Evolutionary conservation across 2,888 invertebrate species (phyloP).

Genomic region (Nemapogon koenigi): DNA sequence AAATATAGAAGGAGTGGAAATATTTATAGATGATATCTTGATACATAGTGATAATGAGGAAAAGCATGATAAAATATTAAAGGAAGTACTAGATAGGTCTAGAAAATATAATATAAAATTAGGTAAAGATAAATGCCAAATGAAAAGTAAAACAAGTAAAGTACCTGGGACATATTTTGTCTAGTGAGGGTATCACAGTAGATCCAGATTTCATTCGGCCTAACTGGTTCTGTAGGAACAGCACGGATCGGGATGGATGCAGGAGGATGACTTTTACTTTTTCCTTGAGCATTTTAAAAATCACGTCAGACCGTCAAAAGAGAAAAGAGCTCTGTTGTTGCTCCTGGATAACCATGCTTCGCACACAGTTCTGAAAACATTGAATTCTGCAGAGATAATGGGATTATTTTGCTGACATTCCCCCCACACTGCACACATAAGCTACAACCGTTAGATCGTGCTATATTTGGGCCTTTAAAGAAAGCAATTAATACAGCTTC

Average conservation of each 20-base stretch:
- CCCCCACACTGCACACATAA: slow-evolving; percentile 29
- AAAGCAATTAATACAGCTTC: slow-evolving; percentile 21
- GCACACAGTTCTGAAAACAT: slow-evolving; percentile 17
- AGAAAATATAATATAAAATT: too few species aligned
- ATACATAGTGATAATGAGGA: too few species aligned
- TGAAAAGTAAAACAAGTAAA: too few species aligned
- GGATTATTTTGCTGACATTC: slow-evolving; percentile 25
- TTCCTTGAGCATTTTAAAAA: slow-evolving; percentile 12
- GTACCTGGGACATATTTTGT: too few species aligned
- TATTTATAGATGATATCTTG: too few species aligned
- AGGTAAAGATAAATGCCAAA: too few species aligned
- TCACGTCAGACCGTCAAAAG: slow-evolving; percentile 11
- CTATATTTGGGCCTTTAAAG: slow-evolving; percentile 27
- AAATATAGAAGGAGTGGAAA: too few species aligned
- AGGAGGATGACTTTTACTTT: slow-evolving; percentile 14
- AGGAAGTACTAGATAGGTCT: too few species aligned
- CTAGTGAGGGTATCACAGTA: too few species aligned
- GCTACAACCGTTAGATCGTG: slow-evolving; percentile 26
- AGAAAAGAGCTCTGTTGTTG: slow-evolving; percentile 10
- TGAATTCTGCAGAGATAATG: slow-evolving; percentile 23
- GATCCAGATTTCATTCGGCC: slow-evolving; percentile 23
- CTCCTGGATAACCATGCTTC: slow-evolving; percentile 15
- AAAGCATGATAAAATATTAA: too few species aligned
- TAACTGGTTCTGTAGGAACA: slow-evolving; percentile 20
- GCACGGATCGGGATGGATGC: slow-evolving; percentile 18